Conservation (phyloP, 2,797 vertebrate genomes). For the Pangasius djambal region DNA sequence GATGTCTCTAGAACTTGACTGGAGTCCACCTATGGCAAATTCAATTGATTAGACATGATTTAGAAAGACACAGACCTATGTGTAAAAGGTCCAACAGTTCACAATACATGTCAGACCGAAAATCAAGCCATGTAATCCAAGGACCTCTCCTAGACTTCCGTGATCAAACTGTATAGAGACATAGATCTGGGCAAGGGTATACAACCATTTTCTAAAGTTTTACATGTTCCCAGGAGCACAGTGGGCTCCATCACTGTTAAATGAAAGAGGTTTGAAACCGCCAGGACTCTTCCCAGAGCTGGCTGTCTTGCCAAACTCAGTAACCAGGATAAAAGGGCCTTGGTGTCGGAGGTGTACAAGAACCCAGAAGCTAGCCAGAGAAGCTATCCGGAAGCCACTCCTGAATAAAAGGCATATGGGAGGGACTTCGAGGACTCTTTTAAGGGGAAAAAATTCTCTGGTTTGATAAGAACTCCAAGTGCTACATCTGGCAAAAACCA, state of each 20-base stretch:
- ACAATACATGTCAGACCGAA: not conserved
- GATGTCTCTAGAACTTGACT: not conserved
- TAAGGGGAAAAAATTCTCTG: not conserved
- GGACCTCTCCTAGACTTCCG: not conserved
- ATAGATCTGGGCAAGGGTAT: not conserved
- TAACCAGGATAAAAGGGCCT: not conserved
- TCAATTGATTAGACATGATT: not conserved
- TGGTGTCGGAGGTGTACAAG: not conserved
- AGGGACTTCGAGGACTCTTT: not conserved
- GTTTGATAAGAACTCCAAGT: not conserved
- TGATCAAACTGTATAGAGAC: not conserved
- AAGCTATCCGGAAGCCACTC: not conserved
- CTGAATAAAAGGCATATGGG: not conserved
- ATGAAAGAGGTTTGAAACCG: not conserved
- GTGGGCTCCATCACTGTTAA: not conserved
- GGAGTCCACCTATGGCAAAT: not conserved
- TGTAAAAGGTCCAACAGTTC: not conserved
- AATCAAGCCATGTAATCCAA: not conserved
- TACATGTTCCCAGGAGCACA: not conserved
- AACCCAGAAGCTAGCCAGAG: not conserved
- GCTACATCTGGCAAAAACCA: not conserved
- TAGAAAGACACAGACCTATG: not conserved
- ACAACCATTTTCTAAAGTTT: not conserved
- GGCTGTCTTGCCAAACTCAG: not conserved
- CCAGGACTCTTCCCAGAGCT: not conserved